Evolutionary conservation across 2,888 invertebrate genomes (phyloP).

Genomic region (Nomada hirtipes): DNA sequence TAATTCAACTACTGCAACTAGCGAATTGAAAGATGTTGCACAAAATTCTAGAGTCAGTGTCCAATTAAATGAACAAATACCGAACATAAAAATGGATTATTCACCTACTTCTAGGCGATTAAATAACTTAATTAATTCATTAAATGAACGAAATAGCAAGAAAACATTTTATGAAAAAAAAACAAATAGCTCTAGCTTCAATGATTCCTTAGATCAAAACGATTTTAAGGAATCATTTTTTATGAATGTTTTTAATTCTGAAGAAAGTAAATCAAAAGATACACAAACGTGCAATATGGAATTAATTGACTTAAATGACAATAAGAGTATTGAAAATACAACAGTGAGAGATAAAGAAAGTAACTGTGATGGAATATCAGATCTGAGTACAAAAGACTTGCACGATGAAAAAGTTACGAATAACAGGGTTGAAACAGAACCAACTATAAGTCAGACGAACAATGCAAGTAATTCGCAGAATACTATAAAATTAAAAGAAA

Average conservation of each 20-base stretch:
- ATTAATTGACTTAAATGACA: slow-evolving; percentile 10
- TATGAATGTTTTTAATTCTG: slow-evolving; percentile 77
- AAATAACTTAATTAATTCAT: slow-evolving; percentile 73
- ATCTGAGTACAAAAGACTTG: background rate
- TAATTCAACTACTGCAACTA: slow-evolving; percentile 16
- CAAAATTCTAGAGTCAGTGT: slow-evolving; percentile 16
- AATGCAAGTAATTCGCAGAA: background rate
- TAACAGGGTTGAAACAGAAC: background rate
- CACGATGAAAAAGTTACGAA: background rate
- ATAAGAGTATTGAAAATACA: slow-evolving; percentile 10
- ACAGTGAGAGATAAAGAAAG: background rate
- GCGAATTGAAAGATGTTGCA: background rate
- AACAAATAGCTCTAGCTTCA: slow-evolving; percentile 28
- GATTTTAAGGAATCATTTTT: slow-evolving; percentile 80
- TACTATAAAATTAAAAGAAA: slow-evolving; percentile 76
- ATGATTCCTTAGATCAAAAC: slow-evolving; percentile 51
- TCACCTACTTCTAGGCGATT: slow-evolving; percentile 72
- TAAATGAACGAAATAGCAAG: slow-evolving; percentile 44
- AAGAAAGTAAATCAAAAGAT: slow-evolving; percentile 28
- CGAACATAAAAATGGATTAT: slow-evolving; percentile 25
- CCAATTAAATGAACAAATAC: slow-evolving; percentile 15
- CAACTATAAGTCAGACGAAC: background rate
- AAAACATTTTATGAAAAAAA: slow-evolving; percentile 21
- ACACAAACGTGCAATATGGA: background rate
- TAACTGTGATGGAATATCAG: background rate